Percentiles rank a stretch among this genome's conserved stretches.
These are phyloP conservation scores for Trilocha varians DNA, from an alignment of 2,888 invertebrate species.

Conservation along the genomic window DNA sequence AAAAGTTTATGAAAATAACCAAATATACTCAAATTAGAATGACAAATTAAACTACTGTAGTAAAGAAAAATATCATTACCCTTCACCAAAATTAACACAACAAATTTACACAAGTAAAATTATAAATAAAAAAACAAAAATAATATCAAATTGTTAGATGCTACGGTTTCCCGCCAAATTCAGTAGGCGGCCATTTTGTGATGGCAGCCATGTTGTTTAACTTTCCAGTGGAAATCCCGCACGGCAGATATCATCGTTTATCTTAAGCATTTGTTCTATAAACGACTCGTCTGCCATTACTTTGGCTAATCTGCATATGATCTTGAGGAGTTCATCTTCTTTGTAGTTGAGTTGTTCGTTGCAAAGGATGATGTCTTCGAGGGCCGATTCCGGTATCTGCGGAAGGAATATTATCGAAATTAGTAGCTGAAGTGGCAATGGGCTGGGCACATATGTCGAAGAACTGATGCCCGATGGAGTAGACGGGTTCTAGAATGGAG, in stretches of 20 bases:
- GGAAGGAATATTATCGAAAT: background rate
- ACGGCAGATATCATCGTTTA: conserved; percentile 86
- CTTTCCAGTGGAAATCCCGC: conserved; percentile 74
- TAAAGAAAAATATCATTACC: no score
- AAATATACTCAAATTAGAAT: no score
- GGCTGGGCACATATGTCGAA: no score
- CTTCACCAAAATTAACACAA: no score
- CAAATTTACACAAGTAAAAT: no score
- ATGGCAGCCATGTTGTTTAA: conserved; percentile 25
- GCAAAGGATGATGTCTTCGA: conserved; percentile 77
- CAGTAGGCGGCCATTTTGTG: conserved; percentile 31
- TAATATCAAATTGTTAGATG: background rate
- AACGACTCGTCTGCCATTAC: conserved; percentile 82
- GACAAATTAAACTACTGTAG: no score
- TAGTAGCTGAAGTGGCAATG: no score
- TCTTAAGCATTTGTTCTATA: conserved; percentile 82
- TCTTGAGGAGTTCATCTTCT: conserved; percentile 74
- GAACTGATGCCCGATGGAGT: no score
- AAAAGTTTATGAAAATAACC: no score
- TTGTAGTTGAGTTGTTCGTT: conserved; percentile 82
- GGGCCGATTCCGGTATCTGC: conserved; percentile 76
- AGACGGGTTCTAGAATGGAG: no score
- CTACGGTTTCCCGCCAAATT: background rate
- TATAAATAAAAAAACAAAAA: no score
- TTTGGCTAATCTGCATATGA: conserved; percentile 77